phyloP scores from a whole-genome alignment of 1,140 invertebrate species.

The Drosophila lacertosa region DNA sequence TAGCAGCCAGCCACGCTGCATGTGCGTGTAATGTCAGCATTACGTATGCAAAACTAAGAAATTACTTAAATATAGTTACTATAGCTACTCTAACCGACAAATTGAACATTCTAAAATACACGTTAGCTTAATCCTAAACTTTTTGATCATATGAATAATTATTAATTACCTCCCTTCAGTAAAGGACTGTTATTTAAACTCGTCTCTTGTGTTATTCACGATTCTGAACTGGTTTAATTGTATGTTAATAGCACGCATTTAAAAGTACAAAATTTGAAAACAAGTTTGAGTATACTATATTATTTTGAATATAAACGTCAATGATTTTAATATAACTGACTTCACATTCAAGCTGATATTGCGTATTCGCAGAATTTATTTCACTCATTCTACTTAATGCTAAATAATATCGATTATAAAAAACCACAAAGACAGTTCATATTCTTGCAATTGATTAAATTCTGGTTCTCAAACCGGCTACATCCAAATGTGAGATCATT shows the following conservation, averaged over 20 bases:
- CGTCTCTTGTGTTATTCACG: neutral
- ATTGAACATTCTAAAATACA: neutral
- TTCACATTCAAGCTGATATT: neutral
- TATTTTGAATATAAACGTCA: neutral
- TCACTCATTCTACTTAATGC: neutral
- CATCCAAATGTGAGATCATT: neutral
- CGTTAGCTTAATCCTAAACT: no score
- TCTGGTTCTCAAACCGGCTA: slow-evolving; percentile 18
- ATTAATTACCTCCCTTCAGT: no score
- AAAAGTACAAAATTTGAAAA: neutral
- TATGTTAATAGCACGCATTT: neutral
- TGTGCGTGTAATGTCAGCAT: slow-evolving; percentile 45
- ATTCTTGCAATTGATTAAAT: neutral
- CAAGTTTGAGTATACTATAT: neutral
- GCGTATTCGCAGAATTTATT: neutral
- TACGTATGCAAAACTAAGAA: slow-evolving; percentile 58
- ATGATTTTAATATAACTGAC: neutral
- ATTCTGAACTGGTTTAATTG: neutral
- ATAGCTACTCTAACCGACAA: neutral
- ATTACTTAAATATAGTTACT: slow-evolving; percentile 14
- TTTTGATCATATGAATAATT: no score
- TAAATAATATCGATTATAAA: slow-evolving; percentile 8
- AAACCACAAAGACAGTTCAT: slow-evolving; percentile 1
- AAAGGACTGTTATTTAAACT: no score
- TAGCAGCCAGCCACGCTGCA: slow-evolving; percentile 51